Evolutionary conservation across 2,797 vertebrate genomes (phyloP).

Genomic region (Alcedo quadribrachys): DNA sequence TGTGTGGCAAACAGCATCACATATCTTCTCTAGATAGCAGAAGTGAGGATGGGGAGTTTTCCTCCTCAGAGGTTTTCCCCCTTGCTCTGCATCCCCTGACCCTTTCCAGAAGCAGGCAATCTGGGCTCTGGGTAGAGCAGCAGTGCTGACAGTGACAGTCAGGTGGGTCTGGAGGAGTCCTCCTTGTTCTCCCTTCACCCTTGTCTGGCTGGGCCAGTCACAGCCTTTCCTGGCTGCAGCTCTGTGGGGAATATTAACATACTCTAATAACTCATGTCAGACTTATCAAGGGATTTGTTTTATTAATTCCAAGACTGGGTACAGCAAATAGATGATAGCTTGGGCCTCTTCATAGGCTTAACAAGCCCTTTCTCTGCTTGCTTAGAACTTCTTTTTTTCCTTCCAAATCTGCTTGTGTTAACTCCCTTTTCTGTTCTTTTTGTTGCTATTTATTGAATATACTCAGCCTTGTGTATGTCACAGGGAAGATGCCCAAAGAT

Average conservation of each 20-base stretch:
- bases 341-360: conserved; percentile 27
- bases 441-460: conserved; percentile 40
- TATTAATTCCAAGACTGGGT: conserved; percentile 73
- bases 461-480: not conserved
- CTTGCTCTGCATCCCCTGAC: not conserved
- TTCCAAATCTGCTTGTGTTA: not conserved
- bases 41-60: not conserved
- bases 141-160: not conserved
- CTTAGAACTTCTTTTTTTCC: not conserved
- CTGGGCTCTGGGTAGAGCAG: not conserved
- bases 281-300: conserved; percentile 76
- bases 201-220: not conserved
- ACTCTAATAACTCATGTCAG: conserved; percentile 67
- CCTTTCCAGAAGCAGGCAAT: not conserved
- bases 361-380: conserved; percentile 28
- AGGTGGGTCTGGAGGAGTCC: not conserved
- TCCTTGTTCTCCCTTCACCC: not conserved
- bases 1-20: not conserved
- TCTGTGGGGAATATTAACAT: conserved; percentile 65
- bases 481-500: not conserved
- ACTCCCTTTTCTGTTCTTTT: not conserved
- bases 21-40: not conserved
- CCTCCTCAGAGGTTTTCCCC: not conserved
- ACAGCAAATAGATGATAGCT: conserved; percentile 69
- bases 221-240: not conserved